These are phyloP conservation scores for Oryzias woworae DNA, from an alignment of 2,113 vertebrate species.

Conservation along the genomic window DNA sequence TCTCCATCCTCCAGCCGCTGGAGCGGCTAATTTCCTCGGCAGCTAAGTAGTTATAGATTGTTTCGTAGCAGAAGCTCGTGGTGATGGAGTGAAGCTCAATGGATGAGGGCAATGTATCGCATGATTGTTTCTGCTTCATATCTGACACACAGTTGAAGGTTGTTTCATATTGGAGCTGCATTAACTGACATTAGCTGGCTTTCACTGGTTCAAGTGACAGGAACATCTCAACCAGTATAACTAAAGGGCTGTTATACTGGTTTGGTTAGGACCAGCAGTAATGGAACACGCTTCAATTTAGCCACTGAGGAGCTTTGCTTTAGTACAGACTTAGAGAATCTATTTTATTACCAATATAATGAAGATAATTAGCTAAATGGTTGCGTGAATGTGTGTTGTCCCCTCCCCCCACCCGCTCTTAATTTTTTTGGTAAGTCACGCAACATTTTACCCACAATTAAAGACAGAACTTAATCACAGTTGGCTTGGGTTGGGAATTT, in stretches of 20 bases:
- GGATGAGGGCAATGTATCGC: conserved; percentile 43
- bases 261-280: background rate
- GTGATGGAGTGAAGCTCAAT: conserved; percentile 20
- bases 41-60: conserved; percentile 71
- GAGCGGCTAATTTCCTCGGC: conserved; percentile 76
- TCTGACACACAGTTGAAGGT: conserved; percentile 25
- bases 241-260: background rate
- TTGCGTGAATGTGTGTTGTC: no score
- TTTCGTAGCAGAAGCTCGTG: conserved; percentile 52
- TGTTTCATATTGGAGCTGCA: conserved; percentile 7
- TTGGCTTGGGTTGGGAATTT: no score
- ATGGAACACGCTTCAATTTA: background rate
- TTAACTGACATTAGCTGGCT: background rate
- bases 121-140: conserved; percentile 55
- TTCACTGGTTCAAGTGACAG: conserved; percentile 1
- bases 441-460: no score
- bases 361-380: no score
- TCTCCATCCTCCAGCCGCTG: conserved; percentile 70
- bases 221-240: background rate
- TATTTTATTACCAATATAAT: no score
- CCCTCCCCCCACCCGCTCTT: no score
- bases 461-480: no score
- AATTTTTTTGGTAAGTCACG: no score
- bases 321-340: conserved; percentile 1
- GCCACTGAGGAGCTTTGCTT: background rate